Base-by-base conservation (phyloP, 30 jellyfish, hydroid and myxozoan genomes). In the Aurelia coerulea region DNA sequence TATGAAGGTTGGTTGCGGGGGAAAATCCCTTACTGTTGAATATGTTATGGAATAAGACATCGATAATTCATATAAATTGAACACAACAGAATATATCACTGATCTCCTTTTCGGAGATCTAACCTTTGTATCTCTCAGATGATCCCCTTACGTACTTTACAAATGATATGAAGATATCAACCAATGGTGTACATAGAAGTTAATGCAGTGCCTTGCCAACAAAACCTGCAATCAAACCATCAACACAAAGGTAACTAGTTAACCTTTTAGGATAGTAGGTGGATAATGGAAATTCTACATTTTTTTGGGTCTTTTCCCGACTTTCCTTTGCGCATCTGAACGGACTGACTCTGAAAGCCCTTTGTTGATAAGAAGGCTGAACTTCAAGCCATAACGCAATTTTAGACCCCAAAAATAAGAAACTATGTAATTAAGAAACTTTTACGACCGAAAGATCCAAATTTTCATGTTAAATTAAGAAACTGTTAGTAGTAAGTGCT, bases 61-160 rank as follows among this genome's bases (percentile, higher is more conserved):
- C 0, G 18, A 18, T 31, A 16, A 23, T 23, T 23, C 29, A 23
- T 23, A 23, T 23, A 23, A 23, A 0, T 23, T 65, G 75, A 65
- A 13, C 41, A 65, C 75, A 65, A 65, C 33, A 65, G 75, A 65
- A 65, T 65, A 0, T 65, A 18, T 65, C 18, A 18, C 75, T 10
- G 75, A 65, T 65, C 16, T 65, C 18, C 16, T 65, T 65, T 18
- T 65, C 16, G 75, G 75, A 18, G 75, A 65, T 65, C 16, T 65
- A 10, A 10, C 31, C 0, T 65, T 65, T 0, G 18, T 65, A 0
- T 65, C 31, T 23, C 29, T 23, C 29, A 0, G 29, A 23, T 23
- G 29, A 0, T 23, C 29, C 29, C 29, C 0, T 31, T 65, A 31
- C 0, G 32, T 18, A 31, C 41, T 0, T 9, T 31, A 18, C 11